phyloP scores from a whole-genome alignment of 53 echinoderm and acorn worm species.

The Henricia sp. region DNA sequence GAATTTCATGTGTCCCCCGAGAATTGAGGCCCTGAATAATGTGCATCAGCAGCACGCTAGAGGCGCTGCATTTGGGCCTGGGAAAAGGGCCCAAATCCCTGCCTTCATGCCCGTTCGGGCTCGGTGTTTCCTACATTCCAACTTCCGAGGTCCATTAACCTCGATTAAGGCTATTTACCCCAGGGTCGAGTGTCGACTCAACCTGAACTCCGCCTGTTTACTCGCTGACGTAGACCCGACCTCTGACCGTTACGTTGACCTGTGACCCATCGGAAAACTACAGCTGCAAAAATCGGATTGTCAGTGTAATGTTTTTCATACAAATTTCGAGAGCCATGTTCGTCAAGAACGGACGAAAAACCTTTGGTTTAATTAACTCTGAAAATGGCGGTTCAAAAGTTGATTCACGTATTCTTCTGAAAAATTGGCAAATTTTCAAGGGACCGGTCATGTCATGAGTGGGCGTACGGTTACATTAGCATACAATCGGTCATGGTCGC shows the following conservation, averaged over 20 bases:
- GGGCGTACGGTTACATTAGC: too few relatives aligned
- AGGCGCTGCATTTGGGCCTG: conserved; percentile 10
- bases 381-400: too few relatives aligned
- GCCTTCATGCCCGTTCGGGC: background rate
- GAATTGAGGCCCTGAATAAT: conserved; percentile 24
- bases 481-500: background rate
- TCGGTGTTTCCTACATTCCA: background rate
- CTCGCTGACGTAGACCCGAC: conserved; percentile 36
- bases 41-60: conserved; percentile 11
- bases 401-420: too few relatives aligned
- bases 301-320: background rate
- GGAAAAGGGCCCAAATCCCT: background rate
- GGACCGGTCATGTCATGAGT: too few relatives aligned
- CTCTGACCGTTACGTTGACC: conserved; percentile 22
- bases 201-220: conserved; percentile 56
- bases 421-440: too few relatives aligned
- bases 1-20: conserved; percentile 8
- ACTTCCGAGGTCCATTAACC: conserved; percentile 62
- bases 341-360: background rate
- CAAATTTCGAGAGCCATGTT: background rate
- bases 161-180: conserved; percentile 56
- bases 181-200: conserved; percentile 23
- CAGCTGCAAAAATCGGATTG: background rate
- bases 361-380: too few relatives aligned
- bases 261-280: conserved; percentile 2